Base-by-base conservation (phyloP, 2,797 vertebrate species). In the Neosilurus mollespiculum region DNA sequence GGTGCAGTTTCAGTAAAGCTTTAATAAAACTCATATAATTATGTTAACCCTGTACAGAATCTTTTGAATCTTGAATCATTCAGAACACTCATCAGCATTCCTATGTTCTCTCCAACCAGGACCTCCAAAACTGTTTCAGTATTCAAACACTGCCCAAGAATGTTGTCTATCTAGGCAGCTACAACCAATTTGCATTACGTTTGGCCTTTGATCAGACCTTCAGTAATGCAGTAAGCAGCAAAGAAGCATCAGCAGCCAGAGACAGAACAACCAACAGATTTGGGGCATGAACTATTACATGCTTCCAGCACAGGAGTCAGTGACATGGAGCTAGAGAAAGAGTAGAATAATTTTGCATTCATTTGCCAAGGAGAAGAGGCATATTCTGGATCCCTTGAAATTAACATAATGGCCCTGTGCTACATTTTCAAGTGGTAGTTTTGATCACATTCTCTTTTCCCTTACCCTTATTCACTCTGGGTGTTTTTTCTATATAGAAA, bases 261-360 rank as follows among this genome's bases (percentile, higher is more conserved):
- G 58, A 56, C 58, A 15, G 53, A 84, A 53, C 65, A 81, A 51
- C 58, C 65, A 62, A 53, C 75, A 66, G 58, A 85, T 79, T 72
- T 85, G 37, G 80, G 59, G 73, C 66, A 78, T 70, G 76, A 80
- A 82, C 76, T 79, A 66, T 84, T 66, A 75, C 59, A 78, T 78
- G 56, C 69, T 84, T 53, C 71, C 80, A 82, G 86, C 84, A 66
- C 80, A 81, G 78, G 62, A 87, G 80, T 75, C 83, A 82, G 67
- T 82, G 81, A 69, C 81, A 86, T 81, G 75, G 78, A 82, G 80
- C 26, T 80, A 59, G 49, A 82, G 69, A 71, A 82, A 51, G 75
- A 58, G 14, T 24, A 71, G 86, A 84, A 87, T 87, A 82, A 87
- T 81, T 87, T 84, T 64, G 86, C 86, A 87, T 87, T 79, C 54